Conservation (phyloP, 1,140 invertebrate species). For the Cydia fagiglandana region DNA sequence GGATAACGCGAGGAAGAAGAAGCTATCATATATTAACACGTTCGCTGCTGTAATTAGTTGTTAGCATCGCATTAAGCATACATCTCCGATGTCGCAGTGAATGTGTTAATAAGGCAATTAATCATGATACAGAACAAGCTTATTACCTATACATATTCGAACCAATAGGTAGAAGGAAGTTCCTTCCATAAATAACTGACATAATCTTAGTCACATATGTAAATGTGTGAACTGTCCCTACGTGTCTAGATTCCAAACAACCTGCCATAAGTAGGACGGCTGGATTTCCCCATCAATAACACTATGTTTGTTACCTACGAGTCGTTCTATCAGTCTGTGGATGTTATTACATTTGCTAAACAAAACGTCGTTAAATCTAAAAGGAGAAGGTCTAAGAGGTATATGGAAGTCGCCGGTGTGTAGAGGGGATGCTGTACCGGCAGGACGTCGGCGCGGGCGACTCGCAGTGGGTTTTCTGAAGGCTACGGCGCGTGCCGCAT, state of each 20-base stretch:
- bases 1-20: no score
- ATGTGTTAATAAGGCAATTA: no score
- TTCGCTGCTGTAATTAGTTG: no score
- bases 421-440: slow-evolving; percentile 53
- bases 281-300: slow-evolving; percentile 62
- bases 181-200: slow-evolving; percentile 17
- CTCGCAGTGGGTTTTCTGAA: slow-evolving; percentile 76
- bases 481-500: slow-evolving; percentile 76
- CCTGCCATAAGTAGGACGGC: slow-evolving; percentile 47
- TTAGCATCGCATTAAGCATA: no score
- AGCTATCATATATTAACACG: no score
- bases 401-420: slow-evolving; percentile 36
- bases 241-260: slow-evolving; percentile 42
- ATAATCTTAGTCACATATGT: slow-evolving; percentile 29
- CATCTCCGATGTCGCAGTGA: no score
- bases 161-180: background rate
- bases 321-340: slow-evolving; percentile 46
- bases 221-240: slow-evolving; percentile 32
- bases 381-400: slow-evolving; percentile 54
- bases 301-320: slow-evolving; percentile 37
- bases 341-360: slow-evolving; percentile 45
- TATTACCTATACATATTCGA: background rate
- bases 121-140: background rate
- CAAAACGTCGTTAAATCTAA: slow-evolving; percentile 62
- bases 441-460: slow-evolving; percentile 60